A percentile compares a stretch with the other conserved stretches of the same genome.
Conservation (phyloP, 2,888 invertebrate genomes). For the Thecophora atra region DNA sequence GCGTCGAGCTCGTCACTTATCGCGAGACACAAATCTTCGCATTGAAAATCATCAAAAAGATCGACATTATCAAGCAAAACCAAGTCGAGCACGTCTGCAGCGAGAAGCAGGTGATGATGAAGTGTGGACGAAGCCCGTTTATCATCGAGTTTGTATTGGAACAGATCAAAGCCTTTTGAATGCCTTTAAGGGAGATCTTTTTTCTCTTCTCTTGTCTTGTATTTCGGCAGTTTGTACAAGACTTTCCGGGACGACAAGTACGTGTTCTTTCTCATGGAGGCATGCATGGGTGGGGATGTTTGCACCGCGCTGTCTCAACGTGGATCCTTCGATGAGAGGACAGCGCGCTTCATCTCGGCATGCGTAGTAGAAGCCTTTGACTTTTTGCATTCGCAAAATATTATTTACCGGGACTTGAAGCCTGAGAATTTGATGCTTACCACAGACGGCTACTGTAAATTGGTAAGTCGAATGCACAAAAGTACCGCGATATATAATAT, state of each 20-base stretch:
- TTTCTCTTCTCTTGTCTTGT: neutral
- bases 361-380: slow-evolving; percentile 94
- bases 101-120: slow-evolving; percentile 85
- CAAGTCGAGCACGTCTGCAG: slow-evolving; percentile 90
- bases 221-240: slow-evolving; percentile 76
- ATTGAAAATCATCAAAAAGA: slow-evolving; percentile 87
- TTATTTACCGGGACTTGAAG: slow-evolving; percentile 90
- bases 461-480: slow-evolving; percentile 69
- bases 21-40: slow-evolving; percentile 74
- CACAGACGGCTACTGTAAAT: slow-evolving; percentile 84
- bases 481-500: neutral
- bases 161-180: no score
- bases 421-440: slow-evolving; percentile 94
- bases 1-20: slow-evolving; percentile 82
- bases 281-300: slow-evolving; percentile 92
- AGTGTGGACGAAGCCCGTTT: slow-evolving; percentile 78
- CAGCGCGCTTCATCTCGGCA: slow-evolving; percentile 87
- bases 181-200: neutral
- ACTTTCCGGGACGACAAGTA: slow-evolving; percentile 92
- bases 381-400: slow-evolving; percentile 85
- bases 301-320: slow-evolving; percentile 93
- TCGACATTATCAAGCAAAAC: slow-evolving; percentile 87
- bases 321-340: slow-evolving; percentile 81
- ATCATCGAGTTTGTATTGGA: slow-evolving; percentile 74
- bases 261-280: slow-evolving; percentile 95